phyloP scores from a whole-genome alignment of 2,797 vertebrate genomes.

The Crocidura indochinensis region DNA sequence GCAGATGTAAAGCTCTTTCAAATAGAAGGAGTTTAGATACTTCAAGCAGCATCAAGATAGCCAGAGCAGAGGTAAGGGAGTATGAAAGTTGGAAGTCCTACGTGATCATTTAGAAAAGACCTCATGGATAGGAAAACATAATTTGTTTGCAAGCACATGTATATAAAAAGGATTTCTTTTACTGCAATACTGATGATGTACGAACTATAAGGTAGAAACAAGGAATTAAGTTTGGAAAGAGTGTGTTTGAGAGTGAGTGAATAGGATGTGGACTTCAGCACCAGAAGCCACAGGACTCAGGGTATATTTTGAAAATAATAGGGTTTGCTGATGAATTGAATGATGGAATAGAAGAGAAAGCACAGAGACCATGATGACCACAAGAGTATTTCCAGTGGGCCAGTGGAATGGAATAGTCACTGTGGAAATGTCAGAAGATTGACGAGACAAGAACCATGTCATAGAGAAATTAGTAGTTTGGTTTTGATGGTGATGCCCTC shows the following conservation, averaged over 20 bases:
- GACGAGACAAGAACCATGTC: background rate
- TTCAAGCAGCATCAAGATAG: background rate
- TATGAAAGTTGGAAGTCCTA: background rate
- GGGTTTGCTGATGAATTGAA: background rate
- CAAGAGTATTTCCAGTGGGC: background rate
- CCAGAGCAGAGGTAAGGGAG: background rate
- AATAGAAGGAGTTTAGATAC: background rate
- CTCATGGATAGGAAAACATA: no score
- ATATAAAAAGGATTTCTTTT: background rate
- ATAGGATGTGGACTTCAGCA: accelerated
- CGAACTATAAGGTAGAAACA: background rate
- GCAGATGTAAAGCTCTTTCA: no score
- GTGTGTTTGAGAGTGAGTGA: background rate
- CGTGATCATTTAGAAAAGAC: no score
- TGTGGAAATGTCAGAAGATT: background rate
- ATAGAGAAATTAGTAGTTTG: background rate
- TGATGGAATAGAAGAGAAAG: no score
- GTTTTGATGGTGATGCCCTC: background rate
- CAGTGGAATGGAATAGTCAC: background rate
- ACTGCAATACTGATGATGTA: background rate
- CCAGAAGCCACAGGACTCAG: background rate
- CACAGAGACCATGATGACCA: background rate
- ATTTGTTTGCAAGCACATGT: background rate
- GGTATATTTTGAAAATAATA: background rate
- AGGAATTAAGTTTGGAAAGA: background rate